phyloP scores from a whole-genome alignment of 1,140 invertebrate species.

The Sitobion miscanthi region DNA sequence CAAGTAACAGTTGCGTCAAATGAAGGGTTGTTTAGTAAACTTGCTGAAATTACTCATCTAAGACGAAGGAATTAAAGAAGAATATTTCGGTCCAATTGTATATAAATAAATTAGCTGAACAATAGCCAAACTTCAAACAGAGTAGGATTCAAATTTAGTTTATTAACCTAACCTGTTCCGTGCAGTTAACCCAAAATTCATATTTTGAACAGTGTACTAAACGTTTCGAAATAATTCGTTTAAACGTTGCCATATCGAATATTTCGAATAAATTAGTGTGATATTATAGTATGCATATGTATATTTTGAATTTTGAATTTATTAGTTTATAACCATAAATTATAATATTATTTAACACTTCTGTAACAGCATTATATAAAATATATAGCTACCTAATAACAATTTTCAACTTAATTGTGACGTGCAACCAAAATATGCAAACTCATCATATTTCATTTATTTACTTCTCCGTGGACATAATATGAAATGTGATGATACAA shows the following conservation, averaged over 20 bases:
- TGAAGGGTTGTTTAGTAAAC: slow-evolving; percentile 7
- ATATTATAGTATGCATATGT: background rate
- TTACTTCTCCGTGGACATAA: background rate
- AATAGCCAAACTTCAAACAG: slow-evolving; percentile 3
- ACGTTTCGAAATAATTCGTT: background rate
- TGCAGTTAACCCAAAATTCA: background rate
- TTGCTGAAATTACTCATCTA: background rate
- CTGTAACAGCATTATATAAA: background rate
- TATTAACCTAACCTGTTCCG: background rate
- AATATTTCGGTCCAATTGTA: background rate
- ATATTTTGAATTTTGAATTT: background rate
- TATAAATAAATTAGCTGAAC: slow-evolving; percentile 10
- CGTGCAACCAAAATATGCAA: background rate
- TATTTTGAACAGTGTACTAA: background rate
- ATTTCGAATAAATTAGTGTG: background rate
- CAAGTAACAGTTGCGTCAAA: background rate
- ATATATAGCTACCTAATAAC: background rate
- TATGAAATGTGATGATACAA: background rate
- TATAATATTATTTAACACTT: background rate
- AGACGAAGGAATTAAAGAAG: slow-evolving; percentile 1
- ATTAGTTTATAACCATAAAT: background rate
- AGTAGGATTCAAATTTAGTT: background rate
- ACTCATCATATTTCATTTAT: background rate
- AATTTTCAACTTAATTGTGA: background rate
- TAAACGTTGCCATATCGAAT: background rate